These are phyloP conservation scores for Digitonthophagus gazella DNA, from an alignment of 2,888 invertebrate genomes.

Conservation along the genomic window DNA sequence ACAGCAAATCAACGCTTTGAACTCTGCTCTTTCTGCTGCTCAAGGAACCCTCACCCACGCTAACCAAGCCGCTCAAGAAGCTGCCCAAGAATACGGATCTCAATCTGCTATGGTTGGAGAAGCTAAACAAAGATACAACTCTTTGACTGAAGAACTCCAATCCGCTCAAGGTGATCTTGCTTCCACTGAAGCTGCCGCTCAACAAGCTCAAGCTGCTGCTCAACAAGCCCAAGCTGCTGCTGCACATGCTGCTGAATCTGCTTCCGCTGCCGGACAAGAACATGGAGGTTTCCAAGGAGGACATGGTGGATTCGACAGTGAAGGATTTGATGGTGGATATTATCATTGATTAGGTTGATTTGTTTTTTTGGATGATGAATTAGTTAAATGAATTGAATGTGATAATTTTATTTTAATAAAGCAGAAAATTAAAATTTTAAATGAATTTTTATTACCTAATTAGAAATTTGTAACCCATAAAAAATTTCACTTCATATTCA, in stretches of 20 bases:
- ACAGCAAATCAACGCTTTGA: conserved; percentile 65
- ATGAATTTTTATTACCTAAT: too few relatives aligned
- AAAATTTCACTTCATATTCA: too few relatives aligned
- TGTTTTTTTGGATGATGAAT: too few relatives aligned
- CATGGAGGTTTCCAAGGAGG: conserved; percentile 3
- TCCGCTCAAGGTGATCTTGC: conserved; percentile 72
- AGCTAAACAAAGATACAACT: conserved; percentile 65
- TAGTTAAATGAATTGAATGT: too few relatives aligned
- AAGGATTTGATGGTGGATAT: conserved; percentile 22
- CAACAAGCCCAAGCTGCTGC: conserved; percentile 75
- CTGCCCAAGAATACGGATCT: conserved; percentile 73
- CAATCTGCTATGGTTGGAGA: conserved; percentile 74
- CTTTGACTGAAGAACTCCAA: conserved; percentile 66
- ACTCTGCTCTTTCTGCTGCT: conserved; percentile 73
- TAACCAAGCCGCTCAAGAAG: conserved; percentile 69
- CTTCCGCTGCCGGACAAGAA: conserved; percentile 23
- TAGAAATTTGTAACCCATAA: too few relatives aligned
- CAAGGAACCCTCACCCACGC: conserved; percentile 75
- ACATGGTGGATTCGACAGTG: conserved; percentile 22
- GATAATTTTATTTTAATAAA: too few relatives aligned
- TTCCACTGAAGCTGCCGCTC: conserved; percentile 70
- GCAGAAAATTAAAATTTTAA: too few relatives aligned
- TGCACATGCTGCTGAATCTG: conserved; percentile 59
- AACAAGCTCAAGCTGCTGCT: conserved; percentile 68
- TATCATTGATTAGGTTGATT: conserved; percentile 6